Evolutionary conservation across 2,888 invertebrate genomes (phyloP).

Genomic region (Pheosia tremula): DNA sequence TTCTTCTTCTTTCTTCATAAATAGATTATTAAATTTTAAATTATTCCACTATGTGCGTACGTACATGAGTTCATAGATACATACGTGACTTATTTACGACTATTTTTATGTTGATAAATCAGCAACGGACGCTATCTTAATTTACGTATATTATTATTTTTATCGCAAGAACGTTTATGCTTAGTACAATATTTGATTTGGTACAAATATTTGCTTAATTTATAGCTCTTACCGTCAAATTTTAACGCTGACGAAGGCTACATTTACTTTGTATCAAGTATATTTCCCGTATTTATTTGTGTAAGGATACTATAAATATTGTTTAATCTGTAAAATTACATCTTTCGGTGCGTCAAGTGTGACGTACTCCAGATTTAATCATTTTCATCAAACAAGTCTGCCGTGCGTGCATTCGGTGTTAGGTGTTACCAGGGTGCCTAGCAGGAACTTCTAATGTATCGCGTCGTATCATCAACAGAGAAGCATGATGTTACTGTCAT

Average conservation of each 20-base stretch:
- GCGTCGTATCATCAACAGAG: too few species aligned
- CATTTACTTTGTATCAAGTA: constrained; percentile 16
- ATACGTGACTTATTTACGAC: constrained; percentile 70
- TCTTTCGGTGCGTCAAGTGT: constrained; percentile 10
- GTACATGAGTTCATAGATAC: constrained; percentile 40
- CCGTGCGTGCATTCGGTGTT: constrained; percentile 13
- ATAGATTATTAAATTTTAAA: constrained; percentile 36
- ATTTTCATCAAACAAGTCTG: constrained; percentile 15
- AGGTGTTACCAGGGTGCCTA: not conserved
- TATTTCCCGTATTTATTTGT: constrained; percentile 16
- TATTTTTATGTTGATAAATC: constrained; percentile 68
- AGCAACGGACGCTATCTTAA: constrained; percentile 61
- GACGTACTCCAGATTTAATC: constrained; percentile 10
- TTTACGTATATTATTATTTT: constrained; percentile 51
- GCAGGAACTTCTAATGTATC: too few species aligned
- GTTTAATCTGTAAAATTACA: constrained; percentile 14
- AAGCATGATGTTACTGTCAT: too few species aligned
- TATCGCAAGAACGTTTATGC: constrained; percentile 44
- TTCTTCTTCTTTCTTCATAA: constrained; percentile 6
- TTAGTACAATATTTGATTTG: constrained; percentile 30
- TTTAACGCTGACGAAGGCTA: constrained; percentile 24
- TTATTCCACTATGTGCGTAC: constrained; percentile 47
- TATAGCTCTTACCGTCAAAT: constrained; percentile 32
- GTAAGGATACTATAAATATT: constrained; percentile 5
- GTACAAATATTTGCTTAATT: constrained; percentile 46